phyloP scores from a whole-genome alignment of 1,140 invertebrate genomes.

The Kradibia gibbosae region DNA sequence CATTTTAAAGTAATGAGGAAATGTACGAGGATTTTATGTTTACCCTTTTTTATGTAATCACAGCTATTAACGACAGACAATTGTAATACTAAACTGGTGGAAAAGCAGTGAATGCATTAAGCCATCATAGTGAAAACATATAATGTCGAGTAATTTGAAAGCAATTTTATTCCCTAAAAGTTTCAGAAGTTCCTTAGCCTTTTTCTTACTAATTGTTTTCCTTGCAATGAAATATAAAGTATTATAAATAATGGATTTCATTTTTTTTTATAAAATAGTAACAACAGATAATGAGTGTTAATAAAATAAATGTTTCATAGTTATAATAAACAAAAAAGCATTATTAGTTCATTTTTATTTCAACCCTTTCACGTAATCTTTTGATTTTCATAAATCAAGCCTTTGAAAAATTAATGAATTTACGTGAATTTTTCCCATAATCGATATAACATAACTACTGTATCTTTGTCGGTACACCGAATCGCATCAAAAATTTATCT shows the following conservation, averaged over 20 bases:
- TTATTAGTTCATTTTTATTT: too few species aligned
- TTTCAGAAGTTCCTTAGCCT: not conserved
- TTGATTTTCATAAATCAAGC: too few species aligned
- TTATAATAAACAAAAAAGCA: too few species aligned
- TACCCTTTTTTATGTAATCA: not conserved
- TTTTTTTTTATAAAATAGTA: not conserved
- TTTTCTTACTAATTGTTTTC: not conserved
- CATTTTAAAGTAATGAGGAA: not conserved
- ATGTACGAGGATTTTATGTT: not conserved
- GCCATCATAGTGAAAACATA: not conserved
- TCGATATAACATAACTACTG: not conserved
- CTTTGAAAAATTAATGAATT: too few species aligned
- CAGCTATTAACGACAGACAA: not conserved
- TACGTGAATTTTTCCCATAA: too few species aligned
- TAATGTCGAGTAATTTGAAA: not conserved
- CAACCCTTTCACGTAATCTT: too few species aligned
- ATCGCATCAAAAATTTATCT: not conserved
- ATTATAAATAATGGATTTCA: not conserved
- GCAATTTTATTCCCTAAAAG: not conserved
- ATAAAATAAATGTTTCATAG: too few species aligned
- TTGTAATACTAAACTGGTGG: not conserved
- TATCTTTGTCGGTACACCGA: not conserved
- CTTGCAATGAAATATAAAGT: not conserved
- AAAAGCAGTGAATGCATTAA: not conserved
- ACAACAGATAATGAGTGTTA: not conserved